Base-by-base conservation (phyloP, 2,113 vertebrate species). In the Machaerirhynchus nigripectus region DNA sequence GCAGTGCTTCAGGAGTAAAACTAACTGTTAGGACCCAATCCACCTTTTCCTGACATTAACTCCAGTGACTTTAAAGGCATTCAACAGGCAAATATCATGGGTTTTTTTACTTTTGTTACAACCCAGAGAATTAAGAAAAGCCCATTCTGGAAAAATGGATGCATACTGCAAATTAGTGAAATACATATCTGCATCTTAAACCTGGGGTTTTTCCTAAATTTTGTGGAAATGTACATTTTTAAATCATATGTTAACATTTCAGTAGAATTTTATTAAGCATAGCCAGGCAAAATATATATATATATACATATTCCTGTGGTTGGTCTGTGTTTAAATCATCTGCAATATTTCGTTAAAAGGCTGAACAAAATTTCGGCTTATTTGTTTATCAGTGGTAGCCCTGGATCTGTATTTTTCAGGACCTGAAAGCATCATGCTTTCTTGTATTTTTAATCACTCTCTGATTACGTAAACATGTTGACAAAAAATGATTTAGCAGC, bases 401-500 rank as follows among this genome's bases (percentile, higher is more conserved):
- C 18, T 56, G 77, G 46, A 80, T 78, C n/a, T 47, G 10, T 59
- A 19, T 78, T 80, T 90, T 92, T 89, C 64, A 64, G 46, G 18
- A 87, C 10, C 42, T 78, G 56, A 86, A 93, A 76, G 7, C 24
- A 69, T 91, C 33, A 40, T 4, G 31, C 40, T 83, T 95, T 67
- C 35, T 93, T 84, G 35, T 69, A 53, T 87, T 69, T 84, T 96
- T 64, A 92, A 95, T 94, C 83, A 59, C 28, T 73, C 68, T 89
- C 40, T 91, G 65, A 93, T 95, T 50, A 55, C 52, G 6, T 87
- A 95, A 97, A 93, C 80, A 81, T 61, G 55, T 50, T 91, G 53
- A 90, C 92, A 79, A 96, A 87, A 65, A 89, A 81, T 55, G 1
- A 87, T 93, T 94, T 96, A 88, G 64, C 89, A 85, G 50, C 55